Evolutionary conservation across 2,113 vertebrate species (phyloP).

Genomic region (Elgaria multicarinata): DNA sequence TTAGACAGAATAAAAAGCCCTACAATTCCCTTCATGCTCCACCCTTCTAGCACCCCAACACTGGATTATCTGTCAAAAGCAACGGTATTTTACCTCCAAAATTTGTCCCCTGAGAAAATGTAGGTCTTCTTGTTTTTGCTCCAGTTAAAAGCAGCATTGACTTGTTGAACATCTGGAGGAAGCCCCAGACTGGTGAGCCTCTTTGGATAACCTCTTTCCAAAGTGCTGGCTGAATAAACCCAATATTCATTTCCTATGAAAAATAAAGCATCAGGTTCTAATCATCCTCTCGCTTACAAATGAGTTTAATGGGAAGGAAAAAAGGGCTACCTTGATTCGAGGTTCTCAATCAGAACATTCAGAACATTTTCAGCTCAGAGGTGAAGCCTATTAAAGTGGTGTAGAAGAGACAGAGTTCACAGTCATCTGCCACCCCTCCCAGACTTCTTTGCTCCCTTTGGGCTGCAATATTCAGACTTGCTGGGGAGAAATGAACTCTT

Average conservation of each 20-base stretch:
- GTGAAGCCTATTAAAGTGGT: background rate
- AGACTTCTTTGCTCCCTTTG: no score
- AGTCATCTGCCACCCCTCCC: no score
- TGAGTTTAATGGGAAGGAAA: background rate
- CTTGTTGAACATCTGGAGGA: conserved; percentile 83
- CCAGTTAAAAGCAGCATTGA: conserved; percentile 94
- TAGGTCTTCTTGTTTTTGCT: conserved; percentile 96
- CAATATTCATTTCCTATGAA: conserved; percentile 90
- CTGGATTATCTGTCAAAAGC: background rate
- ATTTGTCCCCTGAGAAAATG: conserved; percentile 92
- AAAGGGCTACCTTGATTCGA: background rate
- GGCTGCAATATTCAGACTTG: no score
- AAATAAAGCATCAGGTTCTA: background rate
- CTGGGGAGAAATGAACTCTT: no score
- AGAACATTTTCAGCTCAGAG: background rate
- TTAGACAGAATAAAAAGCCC: no score
- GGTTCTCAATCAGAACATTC: background rate
- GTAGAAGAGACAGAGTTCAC: no score
- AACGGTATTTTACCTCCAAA: conserved; percentile 88
- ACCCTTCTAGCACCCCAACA: no score
- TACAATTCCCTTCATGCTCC: no score
- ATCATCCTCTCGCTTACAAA: background rate
- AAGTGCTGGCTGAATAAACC: conserved; percentile 88
- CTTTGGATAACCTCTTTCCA: conserved; percentile 93
- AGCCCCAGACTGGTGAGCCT: conserved; percentile 88